Conservation (phyloP, 2,888 invertebrate genomes). For the Agriopis marginaria region DNA sequence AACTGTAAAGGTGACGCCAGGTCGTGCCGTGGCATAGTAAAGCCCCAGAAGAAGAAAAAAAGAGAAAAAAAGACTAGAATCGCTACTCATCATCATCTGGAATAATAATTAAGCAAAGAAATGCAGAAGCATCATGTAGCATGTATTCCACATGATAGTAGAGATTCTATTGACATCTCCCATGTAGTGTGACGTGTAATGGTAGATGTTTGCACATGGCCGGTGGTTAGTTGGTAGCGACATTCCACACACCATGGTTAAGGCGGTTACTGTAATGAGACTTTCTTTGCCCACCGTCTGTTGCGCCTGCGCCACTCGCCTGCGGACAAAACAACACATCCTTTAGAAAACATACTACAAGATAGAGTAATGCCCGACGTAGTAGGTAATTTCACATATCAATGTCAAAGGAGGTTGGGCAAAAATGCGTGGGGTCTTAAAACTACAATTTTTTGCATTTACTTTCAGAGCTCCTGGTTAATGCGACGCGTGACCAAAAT, state of each 20-base stretch:
- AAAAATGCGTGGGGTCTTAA: too few species aligned
- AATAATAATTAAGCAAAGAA: too few species aligned
- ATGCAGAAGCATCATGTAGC: not conserved
- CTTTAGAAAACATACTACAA: not conserved
- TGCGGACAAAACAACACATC: constrained; percentile 64
- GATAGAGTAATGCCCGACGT: not conserved
- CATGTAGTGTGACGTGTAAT: not conserved
- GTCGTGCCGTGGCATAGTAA: too few species aligned
- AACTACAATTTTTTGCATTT: too few species aligned
- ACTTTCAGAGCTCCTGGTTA: too few species aligned
- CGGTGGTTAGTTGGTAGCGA: constrained; percentile 58
- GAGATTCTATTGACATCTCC: not conserved
- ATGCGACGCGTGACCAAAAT: too few species aligned
- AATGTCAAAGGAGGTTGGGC: too few species aligned
- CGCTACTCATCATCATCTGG: too few species aligned
- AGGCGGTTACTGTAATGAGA: constrained; percentile 91
- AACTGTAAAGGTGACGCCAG: too few species aligned
- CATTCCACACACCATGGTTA: constrained; percentile 88
- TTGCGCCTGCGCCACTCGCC: constrained; percentile 71
- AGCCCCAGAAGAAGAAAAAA: too few species aligned
- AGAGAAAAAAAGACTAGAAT: too few species aligned
- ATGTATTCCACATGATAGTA: not conserved
- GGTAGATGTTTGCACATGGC: constrained; percentile 53
- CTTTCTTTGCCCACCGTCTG: constrained; percentile 91
- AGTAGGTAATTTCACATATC: too few species aligned